Conservation (phyloP, 1,140 invertebrate species). For the Musca domestica region DNA sequence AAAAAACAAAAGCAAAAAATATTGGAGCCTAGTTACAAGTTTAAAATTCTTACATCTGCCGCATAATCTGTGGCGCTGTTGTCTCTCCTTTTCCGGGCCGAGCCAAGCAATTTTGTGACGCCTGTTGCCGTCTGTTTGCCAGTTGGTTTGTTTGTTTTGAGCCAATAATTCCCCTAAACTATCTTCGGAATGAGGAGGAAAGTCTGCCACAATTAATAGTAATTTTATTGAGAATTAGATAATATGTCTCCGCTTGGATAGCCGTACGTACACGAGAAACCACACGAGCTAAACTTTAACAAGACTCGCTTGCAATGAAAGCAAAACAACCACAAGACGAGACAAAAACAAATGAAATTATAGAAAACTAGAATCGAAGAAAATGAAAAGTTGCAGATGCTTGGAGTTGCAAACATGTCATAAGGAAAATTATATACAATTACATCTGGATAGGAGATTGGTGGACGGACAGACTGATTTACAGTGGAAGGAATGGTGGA, state of each 20-base stretch:
- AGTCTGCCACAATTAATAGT: conserved; percentile 17
- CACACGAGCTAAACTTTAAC: not conserved
- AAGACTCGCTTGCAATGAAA: not conserved
- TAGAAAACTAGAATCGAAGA: not conserved
- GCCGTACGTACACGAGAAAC: not conserved
- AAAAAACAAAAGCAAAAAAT: not conserved
- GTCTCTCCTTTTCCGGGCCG: not conserved
- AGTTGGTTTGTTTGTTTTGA: not conserved
- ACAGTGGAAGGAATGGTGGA: no score
- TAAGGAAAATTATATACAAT: not conserved
- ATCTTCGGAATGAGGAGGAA: conserved; percentile 7
- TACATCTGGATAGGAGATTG: no score
- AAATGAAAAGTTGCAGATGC: conserved; percentile 4
- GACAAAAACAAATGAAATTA: not conserved
- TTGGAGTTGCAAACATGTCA: conserved; percentile 16
- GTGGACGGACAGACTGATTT: no score
- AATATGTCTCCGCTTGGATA: conserved; percentile 2
- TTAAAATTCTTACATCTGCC: conserved; percentile 10
- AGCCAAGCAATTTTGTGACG: not conserved
- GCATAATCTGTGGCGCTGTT: not conserved
- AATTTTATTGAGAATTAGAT: conserved; percentile 22
- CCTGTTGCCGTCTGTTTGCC: not conserved
- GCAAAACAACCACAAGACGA: not conserved
- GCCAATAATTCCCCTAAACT: conserved; percentile 17
- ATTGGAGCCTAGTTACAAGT: not conserved